Evolutionary conservation across 2,797 vertebrate species (phyloP).

Genomic region (Hozukius guyotensis): DNA sequence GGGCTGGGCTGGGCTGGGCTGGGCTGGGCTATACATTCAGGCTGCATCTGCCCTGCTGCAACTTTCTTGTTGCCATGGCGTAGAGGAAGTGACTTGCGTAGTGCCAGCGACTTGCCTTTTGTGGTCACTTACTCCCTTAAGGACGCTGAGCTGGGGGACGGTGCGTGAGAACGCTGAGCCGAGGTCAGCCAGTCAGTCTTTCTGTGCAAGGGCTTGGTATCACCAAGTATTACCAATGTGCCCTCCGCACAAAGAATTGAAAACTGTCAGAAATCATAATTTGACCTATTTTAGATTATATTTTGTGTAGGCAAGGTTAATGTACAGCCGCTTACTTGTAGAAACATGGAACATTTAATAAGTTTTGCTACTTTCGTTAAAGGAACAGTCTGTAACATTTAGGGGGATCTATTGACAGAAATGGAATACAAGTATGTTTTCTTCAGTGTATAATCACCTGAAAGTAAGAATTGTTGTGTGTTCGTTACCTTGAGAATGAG

Average conservation of each 20-base stretch:
- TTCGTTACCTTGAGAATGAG: too few relatives aligned
- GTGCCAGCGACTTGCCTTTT: not conserved
- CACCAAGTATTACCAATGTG: not conserved
- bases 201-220: not conserved
- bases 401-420: too few relatives aligned
- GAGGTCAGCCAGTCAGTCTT: not conserved
- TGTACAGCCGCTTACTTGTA: not conserved
- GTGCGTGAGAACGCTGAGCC: not conserved
- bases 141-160: not conserved
- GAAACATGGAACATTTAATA: not conserved
- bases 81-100: not conserved
- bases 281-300: not conserved
- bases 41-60: conserved; percentile 17
- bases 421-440: too few relatives aligned
- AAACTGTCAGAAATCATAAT: not conserved
- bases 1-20: not conserved
- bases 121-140: conserved; percentile 19
- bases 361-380: not conserved
- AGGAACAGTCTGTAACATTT: too few relatives aligned
- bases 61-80: conserved; percentile 42
- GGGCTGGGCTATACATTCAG: not conserved
- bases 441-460: too few relatives aligned
- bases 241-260: not conserved
- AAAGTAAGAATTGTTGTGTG: too few relatives aligned
- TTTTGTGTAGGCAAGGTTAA: not conserved